Evolutionary conservation across 2,113 vertebrate species (phyloP).

Genomic region (Sclerurus mexicanus): DNA sequence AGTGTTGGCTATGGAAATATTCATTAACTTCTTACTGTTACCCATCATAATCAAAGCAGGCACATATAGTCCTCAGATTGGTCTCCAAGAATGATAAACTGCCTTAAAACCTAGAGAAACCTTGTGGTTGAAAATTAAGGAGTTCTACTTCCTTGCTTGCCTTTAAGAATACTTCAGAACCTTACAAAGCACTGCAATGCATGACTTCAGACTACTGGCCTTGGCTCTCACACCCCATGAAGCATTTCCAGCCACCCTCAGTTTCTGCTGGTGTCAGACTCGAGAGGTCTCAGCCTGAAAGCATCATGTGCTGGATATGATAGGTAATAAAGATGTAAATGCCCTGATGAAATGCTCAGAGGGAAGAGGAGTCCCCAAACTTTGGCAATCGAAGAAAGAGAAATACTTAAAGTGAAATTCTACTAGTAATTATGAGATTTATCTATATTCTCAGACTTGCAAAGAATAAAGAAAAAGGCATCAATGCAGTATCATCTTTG

Average conservation of each 20-base stretch:
- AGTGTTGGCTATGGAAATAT: neutral
- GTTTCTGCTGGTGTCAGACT: neutral
- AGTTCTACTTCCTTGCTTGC: neutral
- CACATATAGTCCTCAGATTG: neutral
- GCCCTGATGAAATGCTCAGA: neutral
- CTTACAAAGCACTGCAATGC: neutral
- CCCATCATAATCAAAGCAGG: neutral
- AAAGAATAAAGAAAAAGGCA: neutral
- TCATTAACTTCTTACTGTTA: neutral
- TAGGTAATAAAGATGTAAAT: neutral
- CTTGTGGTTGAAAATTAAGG: neutral
- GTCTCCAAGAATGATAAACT: neutral
- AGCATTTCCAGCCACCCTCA: neutral
- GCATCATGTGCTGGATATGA: neutral
- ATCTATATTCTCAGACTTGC: neutral
- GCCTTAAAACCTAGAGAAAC: neutral
- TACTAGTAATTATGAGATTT: neutral
- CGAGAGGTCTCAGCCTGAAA: neutral
- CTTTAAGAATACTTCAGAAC: neutral
- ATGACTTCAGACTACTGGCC: neutral
- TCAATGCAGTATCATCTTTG: neutral
- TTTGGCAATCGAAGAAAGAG: neutral
- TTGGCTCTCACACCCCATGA: neutral
- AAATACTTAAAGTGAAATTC: neutral
- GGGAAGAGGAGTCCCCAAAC: fast-evolving